Evolutionary conservation across 2,113 vertebrate genomes (phyloP).

Genomic region (Porphyrio hochstetteri): DNA sequence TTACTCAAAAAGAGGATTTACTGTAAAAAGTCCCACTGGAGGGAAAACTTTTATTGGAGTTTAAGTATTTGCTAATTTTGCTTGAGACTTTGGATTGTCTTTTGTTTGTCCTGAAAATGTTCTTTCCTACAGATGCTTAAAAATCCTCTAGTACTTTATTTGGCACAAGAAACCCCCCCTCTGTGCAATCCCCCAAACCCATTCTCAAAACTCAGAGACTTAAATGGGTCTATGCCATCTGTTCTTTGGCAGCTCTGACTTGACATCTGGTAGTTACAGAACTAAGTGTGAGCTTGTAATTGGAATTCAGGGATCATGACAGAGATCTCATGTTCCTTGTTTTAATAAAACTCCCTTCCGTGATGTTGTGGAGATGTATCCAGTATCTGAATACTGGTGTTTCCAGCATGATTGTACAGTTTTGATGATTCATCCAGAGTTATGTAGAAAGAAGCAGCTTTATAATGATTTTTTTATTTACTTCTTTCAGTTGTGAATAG

Average conservation of each 20-base stretch:
- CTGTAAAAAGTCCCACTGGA: background rate
- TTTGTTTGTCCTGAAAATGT: background rate
- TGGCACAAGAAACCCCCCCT: background rate
- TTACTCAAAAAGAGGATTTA: background rate
- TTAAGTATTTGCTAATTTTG: background rate
- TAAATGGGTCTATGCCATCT: constrained; percentile 33
- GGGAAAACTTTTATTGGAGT: background rate
- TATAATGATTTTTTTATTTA: background rate
- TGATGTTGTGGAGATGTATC: background rate
- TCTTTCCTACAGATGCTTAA: background rate
- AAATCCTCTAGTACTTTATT: background rate
- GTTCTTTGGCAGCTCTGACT: constrained; percentile 46
- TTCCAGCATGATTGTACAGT: background rate
- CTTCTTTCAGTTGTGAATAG: background rate
- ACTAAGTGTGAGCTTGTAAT: constrained; percentile 23
- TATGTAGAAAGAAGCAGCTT: background rate
- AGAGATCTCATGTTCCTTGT: background rate
- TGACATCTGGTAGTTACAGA: constrained; percentile 37
- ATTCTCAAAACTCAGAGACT: background rate
- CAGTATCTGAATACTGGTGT: background rate
- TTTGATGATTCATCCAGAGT: background rate
- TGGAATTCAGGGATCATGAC: constrained; percentile 10
- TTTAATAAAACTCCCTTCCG: background rate
- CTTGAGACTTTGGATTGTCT: background rate
- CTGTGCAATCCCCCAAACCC: background rate